Base-by-base conservation (phyloP, 2,113 vertebrate genomes). In the Mungos mungo region DNA sequence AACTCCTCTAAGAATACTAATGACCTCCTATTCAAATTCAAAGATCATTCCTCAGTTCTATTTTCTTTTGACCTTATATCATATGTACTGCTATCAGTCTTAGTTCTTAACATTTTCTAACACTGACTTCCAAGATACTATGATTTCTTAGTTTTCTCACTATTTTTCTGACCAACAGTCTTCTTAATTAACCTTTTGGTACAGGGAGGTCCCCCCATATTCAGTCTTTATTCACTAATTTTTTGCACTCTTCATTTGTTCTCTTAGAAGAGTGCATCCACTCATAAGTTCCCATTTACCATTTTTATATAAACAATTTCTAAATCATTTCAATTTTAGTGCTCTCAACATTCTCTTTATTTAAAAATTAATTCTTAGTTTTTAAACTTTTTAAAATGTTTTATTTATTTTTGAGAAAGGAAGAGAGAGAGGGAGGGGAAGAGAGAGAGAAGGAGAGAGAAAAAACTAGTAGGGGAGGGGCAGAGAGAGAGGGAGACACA, bases 41-140 rank as follows among this genome's bases (percentile, higher is more conserved):
- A 97, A 90, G 21, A 96, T 69, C n/a, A 69, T 54, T 90, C 50
- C 19, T 93, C 72, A 82, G 50, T 95, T 82, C 45, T 86, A 66
- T 50, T 84, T 90, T 47, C 12, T 82, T 60, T 85, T 88, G 35
- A 88, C 12, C 11, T 96, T 27, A 68, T 77, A 68, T 90, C 82
- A 90, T 25, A 86, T 35, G 18, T 86, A 57, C 47, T 93, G 19
- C 27, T 57, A 82, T 87, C 45, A 93, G 41, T 87, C 7, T 82
- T 76, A 35, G 57, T 74, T 89, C 65, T 91, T 81, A 84, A 96
- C 27, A 38, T 10, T 91, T 95, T 93, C 47, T 86, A 81, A 77
- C 19, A 63, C 2, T 93, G n/a, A 50, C 66, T 88, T 88, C 45
- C 9, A 69, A 79, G 52, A 90, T 38, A 82, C 25, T 77, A 21